Evolutionary conservation across 2,113 vertebrate species (phyloP).

Genomic region (Eclectus roratus): DNA sequence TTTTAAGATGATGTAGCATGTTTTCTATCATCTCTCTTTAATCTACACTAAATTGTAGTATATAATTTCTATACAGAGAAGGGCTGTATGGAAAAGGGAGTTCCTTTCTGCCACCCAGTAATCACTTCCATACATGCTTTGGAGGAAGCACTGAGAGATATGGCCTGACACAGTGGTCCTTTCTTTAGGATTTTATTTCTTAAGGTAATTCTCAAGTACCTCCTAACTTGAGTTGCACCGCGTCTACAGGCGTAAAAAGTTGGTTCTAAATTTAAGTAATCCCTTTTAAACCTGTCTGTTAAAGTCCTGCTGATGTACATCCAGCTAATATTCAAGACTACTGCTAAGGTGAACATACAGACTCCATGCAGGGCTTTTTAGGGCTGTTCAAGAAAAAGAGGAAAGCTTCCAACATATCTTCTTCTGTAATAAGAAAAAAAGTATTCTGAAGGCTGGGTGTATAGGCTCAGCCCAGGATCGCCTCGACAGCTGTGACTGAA

Average conservation of each 20-base stretch:
- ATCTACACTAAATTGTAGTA: background rate
- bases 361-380: background rate
- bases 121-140: background rate
- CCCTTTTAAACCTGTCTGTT: background rate
- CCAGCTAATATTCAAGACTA: background rate
- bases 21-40: background rate
- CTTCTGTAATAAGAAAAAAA: background rate
- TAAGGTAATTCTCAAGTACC: background rate
- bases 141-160: background rate
- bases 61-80: background rate
- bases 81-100: background rate
- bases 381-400: background rate
- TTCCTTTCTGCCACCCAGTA: background rate
- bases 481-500: accelerated
- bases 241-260: background rate
- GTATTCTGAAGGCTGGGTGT: background rate
- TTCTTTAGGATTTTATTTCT: background rate
- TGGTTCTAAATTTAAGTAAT: background rate
- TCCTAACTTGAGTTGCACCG: background rate
- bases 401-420: background rate
- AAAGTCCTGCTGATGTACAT: background rate
- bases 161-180: background rate
- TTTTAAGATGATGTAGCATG: background rate
- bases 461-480: background rate
- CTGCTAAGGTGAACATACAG: background rate